phyloP scores from a whole-genome alignment of 1,140 invertebrate genomes.

The Marisa cornuarietis region DNA sequence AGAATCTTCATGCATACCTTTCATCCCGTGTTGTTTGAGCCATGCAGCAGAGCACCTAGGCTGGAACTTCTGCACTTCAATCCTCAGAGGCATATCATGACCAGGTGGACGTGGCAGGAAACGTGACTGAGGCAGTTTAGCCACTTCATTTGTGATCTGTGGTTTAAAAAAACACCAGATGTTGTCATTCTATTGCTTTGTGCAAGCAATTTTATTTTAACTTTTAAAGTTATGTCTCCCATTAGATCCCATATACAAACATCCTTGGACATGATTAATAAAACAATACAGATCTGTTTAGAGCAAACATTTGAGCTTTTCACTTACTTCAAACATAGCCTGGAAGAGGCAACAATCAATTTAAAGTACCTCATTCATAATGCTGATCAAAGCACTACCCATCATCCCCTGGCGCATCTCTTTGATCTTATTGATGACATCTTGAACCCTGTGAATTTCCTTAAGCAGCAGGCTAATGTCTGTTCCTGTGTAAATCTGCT shows the following conservation, averaged over 20 bases:
- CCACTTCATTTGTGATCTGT: slow-evolving; percentile 62
- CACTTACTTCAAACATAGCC: no score
- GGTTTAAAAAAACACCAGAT: background rate
- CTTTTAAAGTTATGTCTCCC: no score
- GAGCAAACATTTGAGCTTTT: no score
- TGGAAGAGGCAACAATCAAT: no score
- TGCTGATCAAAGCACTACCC: slow-evolving; percentile 63
- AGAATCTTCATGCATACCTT: slow-evolving; percentile 48
- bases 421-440: slow-evolving; percentile 86
- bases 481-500: slow-evolving; percentile 65
- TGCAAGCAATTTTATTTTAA: no score
- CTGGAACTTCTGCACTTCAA: slow-evolving; percentile 63
- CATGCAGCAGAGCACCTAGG: slow-evolving; percentile 61
- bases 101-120: slow-evolving; percentile 65
- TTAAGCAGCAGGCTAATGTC: slow-evolving; percentile 63
- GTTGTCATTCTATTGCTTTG: no score
- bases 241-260: no score
- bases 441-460: slow-evolving; percentile 66
- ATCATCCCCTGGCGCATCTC: slow-evolving; percentile 70
- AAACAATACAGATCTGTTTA: no score
- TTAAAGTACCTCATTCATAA: slow-evolving; percentile 63
- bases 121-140: slow-evolving; percentile 63
- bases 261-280: no score
- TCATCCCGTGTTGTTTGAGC: slow-evolving; percentile 64
- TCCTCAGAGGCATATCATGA: slow-evolving; percentile 62